phyloP scores from a whole-genome alignment of 2,888 invertebrate species.

The Spatulosminthurus flaviceps region DNA sequence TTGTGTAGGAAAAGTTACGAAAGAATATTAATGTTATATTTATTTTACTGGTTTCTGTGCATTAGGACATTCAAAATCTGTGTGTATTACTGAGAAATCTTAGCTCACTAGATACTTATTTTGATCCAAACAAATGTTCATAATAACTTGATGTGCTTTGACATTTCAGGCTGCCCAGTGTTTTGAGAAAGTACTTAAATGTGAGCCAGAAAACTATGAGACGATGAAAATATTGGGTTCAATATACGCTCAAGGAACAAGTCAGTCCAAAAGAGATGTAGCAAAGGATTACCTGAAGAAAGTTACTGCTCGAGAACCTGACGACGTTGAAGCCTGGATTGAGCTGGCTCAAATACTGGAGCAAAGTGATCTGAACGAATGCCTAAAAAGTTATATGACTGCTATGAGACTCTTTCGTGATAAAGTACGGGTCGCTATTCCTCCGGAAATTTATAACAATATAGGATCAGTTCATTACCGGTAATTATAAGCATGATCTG shows the following conservation, averaged over 20 bases:
- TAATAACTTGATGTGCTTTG: background rate
- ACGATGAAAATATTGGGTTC: slow-evolving; percentile 99
- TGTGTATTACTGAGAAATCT: no score
- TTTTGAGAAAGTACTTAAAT: slow-evolving; percentile 98
- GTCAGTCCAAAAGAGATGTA: slow-evolving; percentile 89
- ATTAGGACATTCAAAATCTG: no score
- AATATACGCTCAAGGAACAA: slow-evolving; percentile 88
- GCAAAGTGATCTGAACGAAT: slow-evolving; percentile 86
- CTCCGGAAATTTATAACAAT: slow-evolving; percentile 97
- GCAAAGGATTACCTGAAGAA: slow-evolving; percentile 94
- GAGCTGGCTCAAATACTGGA: slow-evolving; percentile 98
- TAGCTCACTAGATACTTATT: no score
- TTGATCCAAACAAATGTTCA: background rate
- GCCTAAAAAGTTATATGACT: slow-evolving; percentile 89
- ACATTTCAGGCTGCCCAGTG: slow-evolving; percentile 87
- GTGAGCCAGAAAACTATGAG: slow-evolving; percentile 97
- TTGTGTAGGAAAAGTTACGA: no score
- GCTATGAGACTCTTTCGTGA: slow-evolving; percentile 92
- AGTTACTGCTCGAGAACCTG: slow-evolving; percentile 92
- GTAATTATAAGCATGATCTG: no score
- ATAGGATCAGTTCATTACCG: slow-evolving; percentile 91
- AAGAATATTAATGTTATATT: no score
- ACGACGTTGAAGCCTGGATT: slow-evolving; percentile 99
- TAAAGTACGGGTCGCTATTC: slow-evolving; percentile 92
- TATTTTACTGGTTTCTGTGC: no score